Conservation (phyloP, 2,113 vertebrate species). For the Reinhardtius hippoglossoides region DNA sequence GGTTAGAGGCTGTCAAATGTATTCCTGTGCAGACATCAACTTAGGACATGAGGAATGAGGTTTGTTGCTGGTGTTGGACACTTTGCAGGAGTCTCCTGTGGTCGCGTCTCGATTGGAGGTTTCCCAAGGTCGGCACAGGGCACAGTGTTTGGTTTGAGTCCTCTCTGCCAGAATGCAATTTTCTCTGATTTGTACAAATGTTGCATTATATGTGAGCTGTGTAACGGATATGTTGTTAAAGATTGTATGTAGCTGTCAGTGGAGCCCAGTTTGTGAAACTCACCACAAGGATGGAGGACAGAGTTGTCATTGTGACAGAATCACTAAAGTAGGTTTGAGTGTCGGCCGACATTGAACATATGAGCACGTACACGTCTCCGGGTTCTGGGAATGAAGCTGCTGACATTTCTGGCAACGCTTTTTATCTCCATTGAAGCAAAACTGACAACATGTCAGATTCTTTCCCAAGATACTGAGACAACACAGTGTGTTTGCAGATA, state of each 20-base stretch:
- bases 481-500: constrained; percentile 36
- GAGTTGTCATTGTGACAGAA: constrained; percentile 27
- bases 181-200: constrained; percentile 37
- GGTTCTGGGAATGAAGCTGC: constrained; percentile 34
- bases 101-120: constrained; percentile 8
- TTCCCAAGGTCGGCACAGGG: constrained; percentile 23
- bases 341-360: too few species aligned
- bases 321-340: too few species aligned
- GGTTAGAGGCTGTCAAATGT: neutral
- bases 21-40: neutral
- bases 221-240: constrained; percentile 2
- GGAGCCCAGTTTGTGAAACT: constrained; percentile 7
- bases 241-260: constrained; percentile 2
- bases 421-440: constrained; percentile 58
- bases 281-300: constrained; percentile 7
- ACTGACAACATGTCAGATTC: constrained; percentile 51
- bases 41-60: neutral
- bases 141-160: constrained; percentile 21
- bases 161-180: constrained; percentile 37
- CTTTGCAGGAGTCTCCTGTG: constrained; percentile 9
- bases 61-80: neutral
- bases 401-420: constrained; percentile 37
- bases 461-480: constrained; percentile 45
- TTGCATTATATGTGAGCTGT: constrained; percentile 27
- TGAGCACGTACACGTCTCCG: neutral